phyloP scores from a whole-genome alignment of 2,888 invertebrate species.

The Mythimna loreyi region DNA sequence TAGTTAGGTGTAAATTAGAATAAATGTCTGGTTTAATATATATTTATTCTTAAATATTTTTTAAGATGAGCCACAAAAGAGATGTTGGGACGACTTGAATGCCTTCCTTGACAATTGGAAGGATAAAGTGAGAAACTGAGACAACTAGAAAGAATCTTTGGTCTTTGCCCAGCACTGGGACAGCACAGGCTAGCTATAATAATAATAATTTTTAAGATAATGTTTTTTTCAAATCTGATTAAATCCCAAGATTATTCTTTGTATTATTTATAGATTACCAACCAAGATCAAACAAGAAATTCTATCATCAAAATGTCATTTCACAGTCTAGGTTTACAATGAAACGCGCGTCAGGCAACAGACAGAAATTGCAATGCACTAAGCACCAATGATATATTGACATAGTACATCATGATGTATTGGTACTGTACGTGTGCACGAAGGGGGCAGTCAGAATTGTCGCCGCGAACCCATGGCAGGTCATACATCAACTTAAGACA shows the following conservation, averaged over 20 bases:
- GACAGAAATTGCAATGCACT: conserved; percentile 57
- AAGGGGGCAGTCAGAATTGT: conserved; percentile 62
- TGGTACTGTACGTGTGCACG: conserved; percentile 52
- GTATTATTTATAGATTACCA: too few relatives aligned
- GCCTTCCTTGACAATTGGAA: too few relatives aligned
- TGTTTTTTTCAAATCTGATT: neutral
- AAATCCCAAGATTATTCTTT: neutral
- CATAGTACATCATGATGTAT: conserved; percentile 56
- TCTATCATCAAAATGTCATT: conserved; percentile 7
- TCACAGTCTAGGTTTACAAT: conserved; percentile 13
- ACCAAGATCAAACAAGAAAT: neutral
- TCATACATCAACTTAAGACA: conserved; percentile 66
- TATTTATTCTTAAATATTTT: neutral
- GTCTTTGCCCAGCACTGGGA: too few relatives aligned
- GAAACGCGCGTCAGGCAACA: conserved; percentile 25
- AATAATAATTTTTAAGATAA: neutral
- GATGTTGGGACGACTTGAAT: too few relatives aligned
- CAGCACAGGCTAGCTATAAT: too few relatives aligned
- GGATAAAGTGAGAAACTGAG: too few relatives aligned
- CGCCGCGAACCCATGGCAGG: conserved; percentile 54
- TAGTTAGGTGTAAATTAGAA: neutral
- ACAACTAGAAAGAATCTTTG: too few relatives aligned
- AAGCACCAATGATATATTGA: conserved; percentile 54
- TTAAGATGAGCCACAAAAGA: too few relatives aligned
- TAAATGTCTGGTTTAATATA: neutral